Evolutionary conservation across 2,113 vertebrate species (phyloP), one percentile per base, ranked within the genome.

Genomic region (Scartelaos histophorus): DNA sequence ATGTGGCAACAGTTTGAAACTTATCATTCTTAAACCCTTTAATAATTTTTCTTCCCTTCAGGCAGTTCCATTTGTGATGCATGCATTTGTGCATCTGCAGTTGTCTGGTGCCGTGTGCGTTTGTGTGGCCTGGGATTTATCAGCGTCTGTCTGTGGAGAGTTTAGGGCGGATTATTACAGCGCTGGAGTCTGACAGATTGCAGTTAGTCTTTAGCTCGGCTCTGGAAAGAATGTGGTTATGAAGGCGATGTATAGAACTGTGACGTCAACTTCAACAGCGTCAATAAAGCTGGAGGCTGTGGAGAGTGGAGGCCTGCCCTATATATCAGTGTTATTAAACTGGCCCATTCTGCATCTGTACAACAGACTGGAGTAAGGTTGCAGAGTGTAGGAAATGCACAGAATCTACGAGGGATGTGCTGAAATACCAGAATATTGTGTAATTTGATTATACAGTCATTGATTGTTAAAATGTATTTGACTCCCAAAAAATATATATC

Each of bases 161-260:
- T 38, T 43, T 46, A 53, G 72, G 13, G 54, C 35, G 35, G 21
- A 60, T 66, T 21, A 62, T 34, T 15, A 67, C 16, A 61, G n/a
- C 43, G 3, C 38, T 13, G 58, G 64, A 64, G 9, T 73, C 29
- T 56, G 69, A 78, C 58, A 35, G 43, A 66, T 68, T 69, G 68
- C 58, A 66, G 3, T 21, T 66, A 46, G 58, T 61, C 25, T 34
- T 61, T 25, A 61, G 15, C n/a, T 21, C 67, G 21, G 35, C 58
- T 24, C 46, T 56, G 0, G 51, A 56, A 66, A 64, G n/a, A 17
- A 4, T n/a, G 3, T 2, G 11, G 47, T 73, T 45, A 62, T 43
- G n/a, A n/a, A 46, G 49, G 49, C 10, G 11, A 5, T 61, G 46
- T 19, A 3, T 17, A 64, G 65, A 13, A 67, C 57, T 3, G 45